Percentiles rank a stretch among this genome's conserved stretches.
These are phyloP conservation scores for Diorhabda sublineata DNA, from an alignment of 1,140 invertebrate genomes.

Conservation along the genomic window DNA sequence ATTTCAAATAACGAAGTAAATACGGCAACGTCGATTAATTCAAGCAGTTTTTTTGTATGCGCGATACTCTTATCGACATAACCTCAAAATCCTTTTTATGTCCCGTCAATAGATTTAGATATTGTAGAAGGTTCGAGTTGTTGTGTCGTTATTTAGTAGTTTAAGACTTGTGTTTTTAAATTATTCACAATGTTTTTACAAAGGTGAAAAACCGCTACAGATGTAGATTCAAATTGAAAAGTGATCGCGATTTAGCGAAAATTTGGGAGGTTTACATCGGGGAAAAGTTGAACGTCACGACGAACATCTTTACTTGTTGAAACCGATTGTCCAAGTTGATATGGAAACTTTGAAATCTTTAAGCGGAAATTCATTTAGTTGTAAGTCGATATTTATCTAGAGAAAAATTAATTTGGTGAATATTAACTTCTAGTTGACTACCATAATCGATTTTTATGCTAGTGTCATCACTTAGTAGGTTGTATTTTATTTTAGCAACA, in stretches of 20 bases:
- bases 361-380: constrained; percentile 13
- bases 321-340: not conserved
- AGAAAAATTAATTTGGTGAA: not conserved
- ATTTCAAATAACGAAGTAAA: too few species aligned
- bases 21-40: too few species aligned
- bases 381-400: constrained; percentile 10
- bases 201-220: not conserved
- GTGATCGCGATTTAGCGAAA: not conserved
- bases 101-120: not conserved
- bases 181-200: not conserved
- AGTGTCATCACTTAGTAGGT: constrained; percentile 7
- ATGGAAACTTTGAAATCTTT: constrained; percentile 19
- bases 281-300: constrained; percentile 14
- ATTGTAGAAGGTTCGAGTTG: not conserved
- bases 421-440: not conserved
- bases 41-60: not conserved
- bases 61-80: not conserved
- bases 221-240: not conserved
- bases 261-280: constrained; percentile 2
- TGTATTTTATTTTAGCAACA: constrained; percentile 12
- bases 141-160: not conserved
- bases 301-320: not conserved
- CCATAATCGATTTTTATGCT: constrained; percentile 19
- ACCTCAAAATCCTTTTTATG: not conserved
- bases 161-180: not conserved